These are phyloP conservation scores for Periparus ater DNA, from an alignment of 2,797 vertebrate species.

Conservation along the genomic window DNA sequence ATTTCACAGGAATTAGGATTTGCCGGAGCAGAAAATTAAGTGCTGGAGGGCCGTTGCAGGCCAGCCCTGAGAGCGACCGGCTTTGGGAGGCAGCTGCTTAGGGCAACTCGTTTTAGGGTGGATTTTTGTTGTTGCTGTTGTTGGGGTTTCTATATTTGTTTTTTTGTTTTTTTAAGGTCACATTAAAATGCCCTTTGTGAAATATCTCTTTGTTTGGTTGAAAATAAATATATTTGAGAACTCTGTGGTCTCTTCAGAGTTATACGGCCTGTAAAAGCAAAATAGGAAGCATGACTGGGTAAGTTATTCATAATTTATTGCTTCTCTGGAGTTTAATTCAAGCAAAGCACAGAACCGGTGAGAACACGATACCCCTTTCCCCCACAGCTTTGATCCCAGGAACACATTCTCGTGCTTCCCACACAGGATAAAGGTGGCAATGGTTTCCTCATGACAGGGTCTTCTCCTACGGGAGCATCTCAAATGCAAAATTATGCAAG, in stretches of 20 bases:
- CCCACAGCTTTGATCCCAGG: neutral
- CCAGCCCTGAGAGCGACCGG: neutral
- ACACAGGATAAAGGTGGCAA: neutral
- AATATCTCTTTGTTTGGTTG: neutral
- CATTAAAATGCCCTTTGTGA: neutral
- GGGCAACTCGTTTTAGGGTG: too few relatives aligned
- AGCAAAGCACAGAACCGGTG: neutral
- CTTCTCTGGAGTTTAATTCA: neutral
- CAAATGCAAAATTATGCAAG: neutral
- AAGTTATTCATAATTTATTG: neutral
- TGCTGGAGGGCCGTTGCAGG: neutral
- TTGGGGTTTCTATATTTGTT: too few relatives aligned
- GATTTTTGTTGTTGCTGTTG: too few relatives aligned
- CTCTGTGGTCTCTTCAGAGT: neutral
- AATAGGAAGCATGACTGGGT: neutral
- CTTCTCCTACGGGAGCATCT: neutral
- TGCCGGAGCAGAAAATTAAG: neutral
- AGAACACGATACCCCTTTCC: neutral
- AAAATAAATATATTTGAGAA: neutral
- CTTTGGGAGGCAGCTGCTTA: neutral
- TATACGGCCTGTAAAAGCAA: neutral
- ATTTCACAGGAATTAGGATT: neutral
- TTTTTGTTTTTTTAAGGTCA: neutral
- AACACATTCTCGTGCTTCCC: neutral
- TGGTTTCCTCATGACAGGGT: neutral